Evolutionary conservation across 1,140 invertebrate species (phyloP).

Genomic region (Hesperophylax magnus): DNA sequence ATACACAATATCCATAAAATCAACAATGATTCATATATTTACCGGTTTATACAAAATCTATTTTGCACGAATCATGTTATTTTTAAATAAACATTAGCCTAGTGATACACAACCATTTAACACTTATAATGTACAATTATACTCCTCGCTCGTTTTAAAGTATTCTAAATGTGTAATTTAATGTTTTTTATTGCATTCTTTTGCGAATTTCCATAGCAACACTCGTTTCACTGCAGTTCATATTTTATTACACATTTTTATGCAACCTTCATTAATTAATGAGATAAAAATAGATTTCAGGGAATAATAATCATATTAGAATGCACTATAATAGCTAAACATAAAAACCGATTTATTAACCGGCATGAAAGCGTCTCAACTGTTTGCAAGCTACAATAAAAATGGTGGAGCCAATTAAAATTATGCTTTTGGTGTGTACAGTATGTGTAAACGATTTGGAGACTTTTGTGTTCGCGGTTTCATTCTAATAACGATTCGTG

Average conservation of each 20-base stretch:
- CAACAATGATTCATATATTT: too few relatives aligned
- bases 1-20: too few relatives aligned
- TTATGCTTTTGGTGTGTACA: too few relatives aligned
- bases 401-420: too few relatives aligned
- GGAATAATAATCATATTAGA: background rate
- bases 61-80: too few relatives aligned
- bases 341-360: too few relatives aligned
- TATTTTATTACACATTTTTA: background rate
- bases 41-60: too few relatives aligned
- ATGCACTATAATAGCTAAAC: background rate
- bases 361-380: too few relatives aligned
- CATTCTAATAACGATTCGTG: too few relatives aligned
- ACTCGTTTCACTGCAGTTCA: background rate
- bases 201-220: background rate
- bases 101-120: slow-evolving; percentile 50
- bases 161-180: background rate
- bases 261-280: background rate
- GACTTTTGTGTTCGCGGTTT: too few relatives aligned
- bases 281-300: background rate
- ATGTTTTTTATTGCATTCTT: slow-evolving; percentile 19
- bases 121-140: slow-evolving; percentile 46
- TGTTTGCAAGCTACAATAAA: too few relatives aligned
- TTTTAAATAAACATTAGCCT: slow-evolving; percentile 3
- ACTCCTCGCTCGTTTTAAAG: slow-evolving; percentile 1
- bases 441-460: too few relatives aligned